Evolutionary conservation across 2,888 invertebrate species (phyloP).

Genomic region (Dynastes maya): DNA sequence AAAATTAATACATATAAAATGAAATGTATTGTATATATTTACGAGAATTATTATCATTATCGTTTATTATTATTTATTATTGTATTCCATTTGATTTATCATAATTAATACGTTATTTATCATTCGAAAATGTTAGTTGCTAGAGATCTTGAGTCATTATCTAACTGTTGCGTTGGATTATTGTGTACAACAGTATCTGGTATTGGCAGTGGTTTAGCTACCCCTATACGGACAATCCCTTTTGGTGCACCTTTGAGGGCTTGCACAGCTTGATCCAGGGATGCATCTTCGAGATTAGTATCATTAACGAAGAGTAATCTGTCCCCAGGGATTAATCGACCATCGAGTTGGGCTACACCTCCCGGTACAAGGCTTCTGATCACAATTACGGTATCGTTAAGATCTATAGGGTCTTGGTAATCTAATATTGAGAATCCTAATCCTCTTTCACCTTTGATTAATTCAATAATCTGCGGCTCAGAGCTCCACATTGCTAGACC

Average conservation of each 20-base stretch:
- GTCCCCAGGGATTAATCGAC: constrained; percentile 98
- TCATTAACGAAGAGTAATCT: constrained; percentile 95
- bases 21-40: constrained; percentile 14
- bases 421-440: constrained; percentile 99
- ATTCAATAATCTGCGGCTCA: constrained; percentile 95
- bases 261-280: constrained; percentile 96
- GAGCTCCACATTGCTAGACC: constrained; percentile 99
- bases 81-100: constrained; percentile 10
- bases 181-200: constrained; percentile 77
- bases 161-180: constrained; percentile 64
- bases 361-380: constrained; percentile 98
- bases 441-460: constrained; percentile 97
- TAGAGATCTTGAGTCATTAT: constrained; percentile 50
- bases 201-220: constrained; percentile 92
- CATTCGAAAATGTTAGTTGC: constrained; percentile 49
- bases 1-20: constrained; percentile 31
- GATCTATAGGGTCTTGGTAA: constrained; percentile 96
- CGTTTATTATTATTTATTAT: constrained; percentile 7
- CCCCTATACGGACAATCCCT: constrained; percentile 95
- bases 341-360: constrained; percentile 97
- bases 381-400: constrained; percentile 97
- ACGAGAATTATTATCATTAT: constrained; percentile 4
- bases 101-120: constrained; percentile 41
- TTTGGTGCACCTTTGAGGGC: constrained; percentile 96
- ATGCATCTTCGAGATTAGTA: constrained; percentile 93